A percentile compares a stretch with the other conserved stretches of the same genome.
These are phyloP conservation scores for Hoplostethus mediterraneus DNA, from an alignment of 2,797 vertebrate species.

Conservation along the genomic window DNA sequence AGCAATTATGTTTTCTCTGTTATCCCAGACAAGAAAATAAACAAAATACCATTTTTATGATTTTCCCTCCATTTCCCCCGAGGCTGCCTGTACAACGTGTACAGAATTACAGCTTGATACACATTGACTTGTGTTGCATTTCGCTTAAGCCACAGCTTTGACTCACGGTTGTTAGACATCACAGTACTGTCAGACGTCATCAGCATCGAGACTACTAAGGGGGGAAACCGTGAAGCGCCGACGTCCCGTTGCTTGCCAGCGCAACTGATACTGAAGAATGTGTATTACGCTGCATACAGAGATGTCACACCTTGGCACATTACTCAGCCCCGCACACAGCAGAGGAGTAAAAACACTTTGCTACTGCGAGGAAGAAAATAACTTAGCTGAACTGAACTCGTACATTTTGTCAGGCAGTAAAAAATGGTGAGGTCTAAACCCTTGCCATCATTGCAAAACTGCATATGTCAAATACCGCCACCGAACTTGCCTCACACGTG, in stretches of 20 bases:
- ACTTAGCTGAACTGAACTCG: neutral
- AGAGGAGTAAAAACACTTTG: conserved; percentile 9
- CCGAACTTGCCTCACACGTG: neutral
- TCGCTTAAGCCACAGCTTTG: conserved; percentile 49
- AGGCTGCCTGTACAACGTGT: conserved; percentile 20
- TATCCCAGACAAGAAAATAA: neutral
- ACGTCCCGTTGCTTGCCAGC: conserved; percentile 35
- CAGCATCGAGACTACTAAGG: conserved; percentile 28
- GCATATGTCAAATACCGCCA: conserved; percentile 2
- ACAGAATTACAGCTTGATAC: conserved; percentile 30
- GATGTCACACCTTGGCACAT: conserved; percentile 32
- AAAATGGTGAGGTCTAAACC: neutral
- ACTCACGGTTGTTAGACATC: conserved; percentile 50
- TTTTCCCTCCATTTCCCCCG: conserved; percentile 17
- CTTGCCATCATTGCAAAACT: neutral
- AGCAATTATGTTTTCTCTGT: neutral
- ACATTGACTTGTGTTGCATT: conserved; percentile 44
- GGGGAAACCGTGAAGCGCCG: conserved; percentile 35
- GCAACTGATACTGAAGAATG: conserved; percentile 39
- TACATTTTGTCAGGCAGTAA: neutral
- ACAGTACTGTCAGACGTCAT: conserved; percentile 49
- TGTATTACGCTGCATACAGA: conserved; percentile 31
- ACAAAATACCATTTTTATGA: conserved; percentile 7
- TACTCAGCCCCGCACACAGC: conserved; percentile 18
- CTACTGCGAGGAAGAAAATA: conserved; percentile 1